Base-by-base conservation (phyloP, 2,888 invertebrate species). In the Agrochola litura region DNA sequence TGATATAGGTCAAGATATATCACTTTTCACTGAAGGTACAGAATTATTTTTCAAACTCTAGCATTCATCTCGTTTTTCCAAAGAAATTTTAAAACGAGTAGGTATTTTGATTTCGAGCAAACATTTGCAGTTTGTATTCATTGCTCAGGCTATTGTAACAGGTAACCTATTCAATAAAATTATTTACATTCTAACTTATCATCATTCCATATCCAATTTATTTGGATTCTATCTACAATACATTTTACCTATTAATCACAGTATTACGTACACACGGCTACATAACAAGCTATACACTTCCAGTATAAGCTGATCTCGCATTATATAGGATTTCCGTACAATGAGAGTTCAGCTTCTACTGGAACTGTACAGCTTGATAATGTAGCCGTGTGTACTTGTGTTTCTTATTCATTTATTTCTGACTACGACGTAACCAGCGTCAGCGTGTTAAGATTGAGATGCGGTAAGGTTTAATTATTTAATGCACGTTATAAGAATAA, bases 61-160 rank as follows among this genome's bases (percentile, higher is more conserved):
- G 43, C 43, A 43, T 43, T 46, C 46, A 46, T 46, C 46, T 46
- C 12, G 46, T 46, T 43, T 9, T 43, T 46, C 12, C 46, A 46
- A 46, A 12, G 12, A 46, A 12, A 12, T 46, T 12, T 12, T 12
- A 1, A 46, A 46, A 12, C 46, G 46, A 10, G 43, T 43, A 41
- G 9, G 6, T 19, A 25, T 22, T 64, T 52, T 52, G 2, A 1
- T 56, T 73, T 5, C 0, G 43, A 78, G 49, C 64, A 81, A 80
- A 56, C 16, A 81, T 52, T 81, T 9, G 49, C 43, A 43, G 14
- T 25, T 58, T 58, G n/a, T 56, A 37, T 52, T 58, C 19, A 25
- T 74, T 79, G 75, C 76, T 75, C 14, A 54, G 76, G 66, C 22
- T 60, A 41, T 66, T 75, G 22, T 75, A n/a, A 66, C 30, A 54